Conservation (phyloP, 2,888 invertebrate species). For the Coenonympha arcania region DNA sequence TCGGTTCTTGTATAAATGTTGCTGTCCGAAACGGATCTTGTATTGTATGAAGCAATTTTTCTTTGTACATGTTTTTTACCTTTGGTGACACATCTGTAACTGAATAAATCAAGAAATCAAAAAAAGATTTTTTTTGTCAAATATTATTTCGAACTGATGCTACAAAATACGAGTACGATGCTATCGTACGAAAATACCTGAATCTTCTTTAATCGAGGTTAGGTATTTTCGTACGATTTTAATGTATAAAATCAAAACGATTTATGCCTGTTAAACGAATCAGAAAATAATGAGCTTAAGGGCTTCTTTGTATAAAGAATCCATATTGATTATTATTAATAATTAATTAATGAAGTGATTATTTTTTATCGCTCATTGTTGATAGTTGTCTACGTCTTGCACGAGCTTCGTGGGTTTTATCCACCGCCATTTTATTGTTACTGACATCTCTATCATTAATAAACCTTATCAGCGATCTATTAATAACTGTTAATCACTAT, state of each 20-base stretch:
- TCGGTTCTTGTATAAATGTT: conserved; percentile 42
- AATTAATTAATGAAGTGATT: background rate
- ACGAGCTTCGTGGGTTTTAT: conserved; percentile 12
- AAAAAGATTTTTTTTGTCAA: background rate
- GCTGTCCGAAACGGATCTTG: conserved; percentile 47
- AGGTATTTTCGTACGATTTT: too few species aligned
- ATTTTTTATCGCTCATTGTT: conserved; percentile 3
- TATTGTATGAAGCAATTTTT: conserved; percentile 38
- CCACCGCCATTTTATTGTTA: conserved; percentile 7
- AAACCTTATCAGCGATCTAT: conserved; percentile 41
- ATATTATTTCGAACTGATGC: background rate
- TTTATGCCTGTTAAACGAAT: too few species aligned
- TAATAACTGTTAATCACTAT: conserved; percentile 44
- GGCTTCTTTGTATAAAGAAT: too few species aligned
- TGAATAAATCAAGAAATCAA: background rate
- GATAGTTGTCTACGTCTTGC: background rate
- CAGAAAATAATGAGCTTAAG: too few species aligned
- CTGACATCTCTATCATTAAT: conserved; percentile 44
- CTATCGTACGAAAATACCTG: too few species aligned
- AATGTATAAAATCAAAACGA: too few species aligned
- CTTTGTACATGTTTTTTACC: background rate
- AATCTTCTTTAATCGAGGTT: too few species aligned
- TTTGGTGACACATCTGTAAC: conserved; percentile 1
- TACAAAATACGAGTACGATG: too few species aligned
- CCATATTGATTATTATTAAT: too few species aligned